Conservation (phyloP, 30 jellyfish, hydroid and myxozoan genomes). For the Cassiopea andromeda region DNA sequence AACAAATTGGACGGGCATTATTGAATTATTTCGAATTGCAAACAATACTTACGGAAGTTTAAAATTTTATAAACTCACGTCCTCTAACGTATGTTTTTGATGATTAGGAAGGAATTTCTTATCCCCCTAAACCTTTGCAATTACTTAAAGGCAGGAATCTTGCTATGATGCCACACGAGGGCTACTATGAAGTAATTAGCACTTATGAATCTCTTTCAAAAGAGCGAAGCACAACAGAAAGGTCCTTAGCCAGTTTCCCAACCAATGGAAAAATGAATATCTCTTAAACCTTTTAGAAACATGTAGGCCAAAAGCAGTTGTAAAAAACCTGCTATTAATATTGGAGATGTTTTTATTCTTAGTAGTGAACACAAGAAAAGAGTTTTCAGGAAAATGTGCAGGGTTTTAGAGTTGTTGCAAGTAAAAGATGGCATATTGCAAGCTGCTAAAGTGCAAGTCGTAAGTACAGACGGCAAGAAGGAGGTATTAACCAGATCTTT, state of each 20-base stretch:
- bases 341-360: slow-evolving; percentile 23
- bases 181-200: slow-evolving; percentile 36
- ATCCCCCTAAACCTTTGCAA: slow-evolving; percentile 38
- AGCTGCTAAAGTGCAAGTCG: slow-evolving; percentile 25
- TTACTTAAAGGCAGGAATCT: slow-evolving; percentile 27
- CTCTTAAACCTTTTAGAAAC: slow-evolving; percentile 18
- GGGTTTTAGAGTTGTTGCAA: slow-evolving; percentile 14
- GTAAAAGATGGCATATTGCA: slow-evolving; percentile 15
- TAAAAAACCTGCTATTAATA: slow-evolving; percentile 3
- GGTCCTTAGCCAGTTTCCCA: slow-evolving; percentile 26
- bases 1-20: slow-evolving; percentile 36
- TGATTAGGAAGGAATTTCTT: slow-evolving; percentile 30
- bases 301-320: neutral
- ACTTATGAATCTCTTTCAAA: slow-evolving; percentile 38
- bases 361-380: slow-evolving; percentile 28
- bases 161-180: neutral
- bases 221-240: slow-evolving; percentile 20
- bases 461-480: slow-evolving; percentile 16
- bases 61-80: slow-evolving; percentile 19
- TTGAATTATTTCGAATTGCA: slow-evolving; percentile 21
- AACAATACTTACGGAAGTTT: slow-evolving; percentile 52
- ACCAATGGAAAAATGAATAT: slow-evolving; percentile 64
- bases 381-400: slow-evolving; percentile 15
- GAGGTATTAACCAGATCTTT: slow-evolving; percentile 1
- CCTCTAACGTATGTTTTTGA: slow-evolving; percentile 32